Conservation (phyloP, 2,888 invertebrate genomes). For the Herminia tarsipennalis region DNA sequence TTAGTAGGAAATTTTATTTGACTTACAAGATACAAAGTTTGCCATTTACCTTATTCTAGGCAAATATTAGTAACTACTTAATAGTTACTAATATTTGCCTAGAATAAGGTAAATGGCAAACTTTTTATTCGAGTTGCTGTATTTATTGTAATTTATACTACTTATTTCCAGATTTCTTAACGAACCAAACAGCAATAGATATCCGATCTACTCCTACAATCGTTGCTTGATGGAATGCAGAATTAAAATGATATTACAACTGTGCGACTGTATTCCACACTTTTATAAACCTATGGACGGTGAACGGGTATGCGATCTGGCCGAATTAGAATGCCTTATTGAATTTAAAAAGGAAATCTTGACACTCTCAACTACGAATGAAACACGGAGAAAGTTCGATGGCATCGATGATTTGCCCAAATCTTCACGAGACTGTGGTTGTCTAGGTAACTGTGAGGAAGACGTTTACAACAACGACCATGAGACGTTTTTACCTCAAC, state of each 20-base stretch:
- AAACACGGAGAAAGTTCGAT: conserved; percentile 49
- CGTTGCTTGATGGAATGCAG: conserved; percentile 90
- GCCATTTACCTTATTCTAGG: too few species aligned
- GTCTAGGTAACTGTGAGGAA: conserved; percentile 68
- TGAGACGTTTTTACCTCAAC: conserved; percentile 53
- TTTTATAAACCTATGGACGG: conserved; percentile 87
- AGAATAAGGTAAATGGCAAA: too few species aligned
- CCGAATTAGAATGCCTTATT: conserved; percentile 66
- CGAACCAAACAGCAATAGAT: conserved; percentile 69
- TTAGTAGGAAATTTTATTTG: too few species aligned
- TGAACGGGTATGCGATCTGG: conserved; percentile 68
- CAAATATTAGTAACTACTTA: too few species aligned
- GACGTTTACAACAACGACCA: conserved; percentile 66
- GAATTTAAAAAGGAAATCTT: conserved; percentile 64
- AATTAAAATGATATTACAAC: conserved; percentile 83
- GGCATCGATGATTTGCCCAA: conserved; percentile 53
- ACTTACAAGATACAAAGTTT: too few species aligned
- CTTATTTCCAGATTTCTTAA: conserved; percentile 61
- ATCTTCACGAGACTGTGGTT: conserved; percentile 65
- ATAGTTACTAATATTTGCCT: too few species aligned
- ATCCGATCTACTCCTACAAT: conserved; percentile 89
- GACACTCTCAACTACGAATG: conserved; percentile 56
- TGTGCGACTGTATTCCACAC: conserved; percentile 90
- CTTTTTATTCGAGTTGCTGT: not conserved
- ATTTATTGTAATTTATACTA: not conserved